Conservation (phyloP, 2,113 vertebrate genomes). For the Deroptyus accipitrinus region DNA sequence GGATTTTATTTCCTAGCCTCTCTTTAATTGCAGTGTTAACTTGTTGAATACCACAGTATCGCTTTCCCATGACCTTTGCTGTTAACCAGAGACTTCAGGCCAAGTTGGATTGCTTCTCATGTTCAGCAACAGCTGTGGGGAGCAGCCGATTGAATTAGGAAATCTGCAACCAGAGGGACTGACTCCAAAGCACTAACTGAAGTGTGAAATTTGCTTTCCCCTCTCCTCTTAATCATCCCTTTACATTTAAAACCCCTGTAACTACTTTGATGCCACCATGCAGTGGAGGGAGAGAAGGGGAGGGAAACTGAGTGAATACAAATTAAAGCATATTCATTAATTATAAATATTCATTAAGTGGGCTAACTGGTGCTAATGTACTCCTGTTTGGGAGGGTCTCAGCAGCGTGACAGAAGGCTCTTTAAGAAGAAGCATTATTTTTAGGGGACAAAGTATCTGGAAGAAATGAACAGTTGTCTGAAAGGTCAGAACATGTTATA, state of each 20-base stretch:
- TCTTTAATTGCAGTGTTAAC: conserved; percentile 9
- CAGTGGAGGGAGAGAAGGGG: background rate
- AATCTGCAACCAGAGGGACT: background rate
- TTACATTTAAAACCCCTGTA: background rate
- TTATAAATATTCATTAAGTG: conserved; percentile 2
- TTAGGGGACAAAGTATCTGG: background rate
- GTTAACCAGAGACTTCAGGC: conserved; percentile 10
- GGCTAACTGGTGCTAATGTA: background rate
- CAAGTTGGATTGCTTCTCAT: background rate
- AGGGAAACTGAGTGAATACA: background rate
- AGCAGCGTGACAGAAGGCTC: background rate
- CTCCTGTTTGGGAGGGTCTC: background rate
- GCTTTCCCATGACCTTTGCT: conserved; percentile 24
- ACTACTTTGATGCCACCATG: background rate
- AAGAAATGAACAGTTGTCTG: background rate
- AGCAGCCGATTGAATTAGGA: background rate
- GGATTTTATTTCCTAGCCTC: background rate
- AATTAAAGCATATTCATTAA: background rate
- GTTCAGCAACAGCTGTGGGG: background rate
- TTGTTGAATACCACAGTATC: background rate
- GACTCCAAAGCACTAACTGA: background rate
- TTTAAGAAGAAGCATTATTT: background rate
- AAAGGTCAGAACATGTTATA: background rate
- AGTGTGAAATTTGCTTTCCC: conserved; percentile 39
- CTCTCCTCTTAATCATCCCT: background rate